Percentiles rank a stretch among this genome's conserved stretches.
phyloP scores from a whole-genome alignment of 2,797 vertebrate genomes.

The Artibeus jamaicensis region DNA sequence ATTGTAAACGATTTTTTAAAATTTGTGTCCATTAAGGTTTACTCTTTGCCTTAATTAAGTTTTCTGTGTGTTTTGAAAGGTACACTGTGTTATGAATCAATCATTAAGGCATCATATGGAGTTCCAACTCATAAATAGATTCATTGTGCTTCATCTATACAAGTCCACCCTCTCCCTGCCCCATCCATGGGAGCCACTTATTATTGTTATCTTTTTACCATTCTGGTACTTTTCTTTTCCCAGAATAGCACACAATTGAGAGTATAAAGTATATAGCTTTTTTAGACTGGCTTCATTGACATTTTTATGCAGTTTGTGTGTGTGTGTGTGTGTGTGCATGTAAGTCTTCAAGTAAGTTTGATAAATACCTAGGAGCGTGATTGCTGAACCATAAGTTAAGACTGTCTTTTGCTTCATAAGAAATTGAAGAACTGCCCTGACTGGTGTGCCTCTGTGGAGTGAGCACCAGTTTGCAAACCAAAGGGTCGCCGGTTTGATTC shows the following conservation, averaged over 20 bases:
- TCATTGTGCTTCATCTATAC: background rate
- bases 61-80: background rate
- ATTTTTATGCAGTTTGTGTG: background rate
- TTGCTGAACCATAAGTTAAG: background rate
- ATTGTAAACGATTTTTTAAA: background rate
- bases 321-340: background rate
- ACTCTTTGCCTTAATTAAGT: background rate
- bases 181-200: background rate
- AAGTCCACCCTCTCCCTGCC: background rate
- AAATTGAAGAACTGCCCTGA: background rate
- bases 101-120: background rate
- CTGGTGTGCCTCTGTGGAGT: too few relatives aligned
- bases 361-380: background rate
- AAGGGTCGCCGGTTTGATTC: too few relatives aligned
- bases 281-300: background rate
- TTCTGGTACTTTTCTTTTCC: background rate
- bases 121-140: background rate
- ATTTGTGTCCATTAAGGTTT: background rate
- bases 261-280: background rate
- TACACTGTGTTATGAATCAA: background rate
- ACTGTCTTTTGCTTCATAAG: background rate
- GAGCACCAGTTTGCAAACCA: too few relatives aligned
- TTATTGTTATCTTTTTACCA: background rate
- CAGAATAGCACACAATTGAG: background rate
- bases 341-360: background rate